A percentile compares a stretch with the other conserved stretches of the same genome.
Conservation (phyloP, 1,140 invertebrate species). For the Polypedilum vanderplanki region DNA sequence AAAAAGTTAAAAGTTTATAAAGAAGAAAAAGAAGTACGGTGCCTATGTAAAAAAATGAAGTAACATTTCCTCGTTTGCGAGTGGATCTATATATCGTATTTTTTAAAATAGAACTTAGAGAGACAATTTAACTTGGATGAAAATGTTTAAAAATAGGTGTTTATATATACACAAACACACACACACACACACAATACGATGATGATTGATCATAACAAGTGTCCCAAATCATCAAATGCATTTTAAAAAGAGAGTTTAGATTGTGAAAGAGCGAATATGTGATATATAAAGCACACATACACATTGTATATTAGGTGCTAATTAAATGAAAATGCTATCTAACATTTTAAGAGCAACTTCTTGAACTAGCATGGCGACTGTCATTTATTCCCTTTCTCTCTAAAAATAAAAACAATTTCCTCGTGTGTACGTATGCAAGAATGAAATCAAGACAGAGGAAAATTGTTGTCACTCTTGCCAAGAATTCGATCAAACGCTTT, state of each 20-base stretch:
- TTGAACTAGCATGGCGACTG: background rate
- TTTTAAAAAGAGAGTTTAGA: background rate
- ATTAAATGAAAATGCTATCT: background rate
- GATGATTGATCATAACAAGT: constrained; percentile 23
- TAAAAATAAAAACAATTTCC: background rate
- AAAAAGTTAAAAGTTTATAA: background rate
- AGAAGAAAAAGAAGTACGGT: background rate
- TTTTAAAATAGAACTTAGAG: constrained; percentile 21
- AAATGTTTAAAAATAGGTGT: background rate
- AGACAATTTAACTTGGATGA: background rate
- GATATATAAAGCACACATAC: too few relatives aligned
- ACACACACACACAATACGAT: background rate
- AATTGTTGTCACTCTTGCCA: background rate
- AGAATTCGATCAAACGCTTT: background rate
- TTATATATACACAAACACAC: background rate
- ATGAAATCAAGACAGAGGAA: background rate
- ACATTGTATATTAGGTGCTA: background rate
- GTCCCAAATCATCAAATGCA: constrained; percentile 15
- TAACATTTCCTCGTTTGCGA: constrained; percentile 25
- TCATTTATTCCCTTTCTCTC: background rate
- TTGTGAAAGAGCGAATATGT: too few relatives aligned
- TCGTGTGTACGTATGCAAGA: background rate
- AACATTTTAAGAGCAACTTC: background rate
- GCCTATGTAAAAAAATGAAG: background rate
- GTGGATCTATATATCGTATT: background rate